Base-by-base conservation (phyloP, 2,888 invertebrate genomes). In the Prenolepis imparis region DNA sequence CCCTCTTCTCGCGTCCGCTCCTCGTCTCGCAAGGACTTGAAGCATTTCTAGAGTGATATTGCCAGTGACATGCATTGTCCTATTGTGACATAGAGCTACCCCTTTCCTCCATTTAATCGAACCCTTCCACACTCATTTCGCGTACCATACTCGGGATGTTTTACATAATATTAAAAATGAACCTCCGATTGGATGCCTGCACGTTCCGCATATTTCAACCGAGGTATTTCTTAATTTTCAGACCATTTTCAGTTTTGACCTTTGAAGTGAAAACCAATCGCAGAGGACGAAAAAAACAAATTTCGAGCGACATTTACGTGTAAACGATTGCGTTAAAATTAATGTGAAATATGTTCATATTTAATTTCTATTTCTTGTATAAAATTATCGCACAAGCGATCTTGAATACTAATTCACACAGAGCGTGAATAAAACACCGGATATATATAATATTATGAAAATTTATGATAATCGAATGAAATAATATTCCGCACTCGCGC, bases 111-210 rank as follows among this genome's bases (percentile, higher is more conserved):
- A 88, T 91, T 88, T 91, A 90, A 90, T 86, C 83, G 84, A 83
- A 44, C 61, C 73, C 66, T 70, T 52, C 64, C 59, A 44, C 57
- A 64, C 59, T 39, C 63, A 39, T 81, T 64, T 83, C 3, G n/a
- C 3, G n/a, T 63, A 15, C 48, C 18, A 8, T 48, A 67, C 85
- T 83, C 86, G 87, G 86, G 85, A 89, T 91, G 89, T 91, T 91
- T 92, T 92, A 93, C 93, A 93, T 93, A 92, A 93, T 93, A 93
- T 92, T 90, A 92, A 90, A 93, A 93, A 93, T 90, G 91, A 88
- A 93, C 63, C 88, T 90, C 91, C 92, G 92, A 92, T 93, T 90
- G 89, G 86, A 83, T 92, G 93, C 92, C 93, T 89, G 84, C 70
- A 81, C 89, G 87, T 86, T 89, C 90, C 87, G 32, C 78, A 91